Percentiles rank a stretch among this genome's conserved stretches.
Conservation (phyloP, 1,140 invertebrate genomes). For the Pogonognathellus flavescens region DNA sequence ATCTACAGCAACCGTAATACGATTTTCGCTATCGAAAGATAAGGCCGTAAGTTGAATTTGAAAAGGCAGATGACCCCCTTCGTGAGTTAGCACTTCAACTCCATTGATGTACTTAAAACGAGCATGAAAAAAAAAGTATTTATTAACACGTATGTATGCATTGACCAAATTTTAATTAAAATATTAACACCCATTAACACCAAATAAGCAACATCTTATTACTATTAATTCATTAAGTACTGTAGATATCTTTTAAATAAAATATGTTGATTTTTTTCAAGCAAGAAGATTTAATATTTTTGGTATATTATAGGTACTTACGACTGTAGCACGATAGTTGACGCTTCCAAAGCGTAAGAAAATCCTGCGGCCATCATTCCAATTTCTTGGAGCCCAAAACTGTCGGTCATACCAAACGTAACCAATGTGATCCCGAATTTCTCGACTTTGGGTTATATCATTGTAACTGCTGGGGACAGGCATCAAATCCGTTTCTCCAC, state of each 20-base stretch:
- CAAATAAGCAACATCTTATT: too few relatives aligned
- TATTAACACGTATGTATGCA: background rate
- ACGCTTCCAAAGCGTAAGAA: slow-evolving; percentile 90
- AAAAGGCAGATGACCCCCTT: slow-evolving; percentile 89
- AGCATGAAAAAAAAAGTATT: too few relatives aligned
- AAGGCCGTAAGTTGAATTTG: slow-evolving; percentile 21
- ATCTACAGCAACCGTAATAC: slow-evolving; percentile 77
- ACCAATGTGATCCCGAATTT: slow-evolving; percentile 92
- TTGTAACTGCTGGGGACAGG: slow-evolving; percentile 97
- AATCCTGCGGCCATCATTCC: slow-evolving; percentile 77
- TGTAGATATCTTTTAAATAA: too few relatives aligned
- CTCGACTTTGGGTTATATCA: slow-evolving; percentile 87
- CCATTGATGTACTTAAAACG: slow-evolving; percentile 86
- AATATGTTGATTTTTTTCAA: too few relatives aligned
- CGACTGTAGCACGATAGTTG: slow-evolving; percentile 88
- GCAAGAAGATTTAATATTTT: too few relatives aligned
- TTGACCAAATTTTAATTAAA: too few relatives aligned
- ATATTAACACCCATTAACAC: background rate
- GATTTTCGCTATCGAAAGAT: slow-evolving; percentile 68
- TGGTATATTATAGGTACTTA: too few relatives aligned
- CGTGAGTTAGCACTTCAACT: slow-evolving; percentile 81
- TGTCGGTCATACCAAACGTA: slow-evolving; percentile 90
- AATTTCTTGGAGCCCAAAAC: slow-evolving; percentile 83
- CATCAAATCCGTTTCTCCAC: slow-evolving; percentile 78
- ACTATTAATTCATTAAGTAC: too few relatives aligned